Evolutionary conservation across 2,113 vertebrate species (phyloP), one percentile per base, ranked within the genome.

Genomic region (Glareola pratincola): DNA sequence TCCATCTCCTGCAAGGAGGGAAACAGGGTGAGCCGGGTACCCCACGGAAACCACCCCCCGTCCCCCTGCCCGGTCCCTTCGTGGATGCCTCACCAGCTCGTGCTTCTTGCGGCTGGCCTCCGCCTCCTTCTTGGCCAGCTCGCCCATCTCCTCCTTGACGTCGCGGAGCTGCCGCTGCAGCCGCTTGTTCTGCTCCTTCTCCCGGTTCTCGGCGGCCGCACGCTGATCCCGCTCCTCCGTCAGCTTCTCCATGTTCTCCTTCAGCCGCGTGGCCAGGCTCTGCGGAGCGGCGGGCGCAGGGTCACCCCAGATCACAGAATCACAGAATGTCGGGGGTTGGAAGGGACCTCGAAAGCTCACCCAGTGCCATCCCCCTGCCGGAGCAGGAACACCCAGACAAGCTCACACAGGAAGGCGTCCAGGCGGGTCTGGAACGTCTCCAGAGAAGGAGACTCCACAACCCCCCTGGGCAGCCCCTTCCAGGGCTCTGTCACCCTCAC

Each of bases 21-120:
- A 79, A 79, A 47, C 0, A 8, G 41, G 39, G 30, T 81, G 63
- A 92, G 81, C 39, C 1, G 0, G 9, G 21, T 68, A 27, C 20
- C 15, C 6, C 1, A 1, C 3, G 15, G 19, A 78, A 85, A 56
- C 2, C 8, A n/a, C 6, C 45, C 45, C 43, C 37, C 0, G 2
- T 2, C 16, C 10, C 39, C 36, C 20, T 14, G 59, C n/a, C 68
- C 2, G 1, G 14, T 34, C 39, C 75, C 8, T 0, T 4, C 9
- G 0, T 0, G 1, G 48, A 9, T 12, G 76, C 80, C 85, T 98
- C 97, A 99, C 99, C 99, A 99, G 98, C 85, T 99, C 99, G 0
- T 99, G 99, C 68, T 99, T 99, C 96, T 99, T 99, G 97, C 99
- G 99, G 94, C 99, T 99, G 47, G 99, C 99, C 96, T 99, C 99